Conservation (phyloP, 2,888 invertebrate species). For the Nomada goodeniana region DNA sequence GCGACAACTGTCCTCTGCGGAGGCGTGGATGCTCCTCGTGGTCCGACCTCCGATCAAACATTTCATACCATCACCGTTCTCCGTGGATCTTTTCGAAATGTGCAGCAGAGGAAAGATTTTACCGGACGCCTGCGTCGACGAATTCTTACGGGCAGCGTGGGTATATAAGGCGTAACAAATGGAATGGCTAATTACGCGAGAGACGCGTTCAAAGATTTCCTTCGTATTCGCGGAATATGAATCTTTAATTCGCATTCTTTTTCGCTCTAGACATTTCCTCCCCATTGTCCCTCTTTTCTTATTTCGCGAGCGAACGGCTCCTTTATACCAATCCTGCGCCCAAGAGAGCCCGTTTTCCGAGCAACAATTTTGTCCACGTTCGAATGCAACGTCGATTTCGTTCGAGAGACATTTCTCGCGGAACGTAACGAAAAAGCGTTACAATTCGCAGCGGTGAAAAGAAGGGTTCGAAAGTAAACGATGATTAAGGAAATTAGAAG, state of each 20-base stretch:
- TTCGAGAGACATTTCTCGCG: neutral
- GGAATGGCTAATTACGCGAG: conserved; percentile 37
- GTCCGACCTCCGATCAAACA: conserved; percentile 5
- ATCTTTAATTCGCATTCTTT: conserved; percentile 17
- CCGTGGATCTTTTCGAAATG: neutral
- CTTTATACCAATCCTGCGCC: conserved; percentile 10
- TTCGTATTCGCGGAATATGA: conserved; percentile 22
- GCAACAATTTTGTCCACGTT: neutral
- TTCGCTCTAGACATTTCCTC: neutral
- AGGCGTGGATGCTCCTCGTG: neutral
- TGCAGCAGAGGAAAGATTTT: conserved; percentile 21
- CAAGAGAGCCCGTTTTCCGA: neutral
- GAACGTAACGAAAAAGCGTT: too few relatives aligned
- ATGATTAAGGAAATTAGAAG: too few relatives aligned
- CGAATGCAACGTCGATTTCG: too few relatives aligned
- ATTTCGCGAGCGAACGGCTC: neutral
- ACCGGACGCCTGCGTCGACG: conserved; percentile 55
- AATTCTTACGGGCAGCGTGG: conserved; percentile 20
- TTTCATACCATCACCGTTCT: neutral
- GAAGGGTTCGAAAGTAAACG: too few relatives aligned
- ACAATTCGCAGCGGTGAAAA: too few relatives aligned
- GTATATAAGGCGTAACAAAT: conserved; percentile 32
- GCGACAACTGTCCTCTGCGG: neutral
- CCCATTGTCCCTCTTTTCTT: neutral
- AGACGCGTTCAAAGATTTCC: conserved; percentile 33